These are phyloP conservation scores for Brachionus plicatilis DNA, from an alignment of 1,140 invertebrate species.

Conservation along the genomic window DNA sequence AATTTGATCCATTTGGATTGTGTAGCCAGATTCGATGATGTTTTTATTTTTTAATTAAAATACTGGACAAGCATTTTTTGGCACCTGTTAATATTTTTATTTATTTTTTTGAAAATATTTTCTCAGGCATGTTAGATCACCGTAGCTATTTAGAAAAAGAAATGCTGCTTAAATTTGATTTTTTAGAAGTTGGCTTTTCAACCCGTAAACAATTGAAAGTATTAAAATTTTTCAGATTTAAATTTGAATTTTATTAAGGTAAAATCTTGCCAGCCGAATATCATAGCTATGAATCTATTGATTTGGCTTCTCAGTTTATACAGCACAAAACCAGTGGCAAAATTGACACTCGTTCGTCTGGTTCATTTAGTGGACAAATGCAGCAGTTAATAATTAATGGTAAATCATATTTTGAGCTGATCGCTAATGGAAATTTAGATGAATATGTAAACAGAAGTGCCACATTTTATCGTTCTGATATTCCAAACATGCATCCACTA, in stretches of 20 bases:
- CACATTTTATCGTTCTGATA: background rate
- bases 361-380: slow-evolving; percentile 30
- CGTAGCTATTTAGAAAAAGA: background rate
- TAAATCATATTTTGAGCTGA: slow-evolving; percentile 31
- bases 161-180: background rate
- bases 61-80: no score
- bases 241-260: background rate
- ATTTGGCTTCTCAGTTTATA: background rate
- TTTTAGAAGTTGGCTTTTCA: slow-evolving; percentile 17
- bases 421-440: background rate
- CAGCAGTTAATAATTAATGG: slow-evolving; percentile 33
- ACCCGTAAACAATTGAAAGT: background rate
- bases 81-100: background rate
- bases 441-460: background rate
- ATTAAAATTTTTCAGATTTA: background rate
- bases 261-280: background rate
- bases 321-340: background rate
- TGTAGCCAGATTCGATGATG: no score
- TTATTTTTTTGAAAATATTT: background rate
- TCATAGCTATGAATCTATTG: background rate
- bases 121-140: slow-evolving; percentile 3
- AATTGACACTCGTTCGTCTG: background rate
- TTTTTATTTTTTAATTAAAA: no score
- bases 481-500: slow-evolving; percentile 44
- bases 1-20: no score